Base-by-base conservation (phyloP, 2,888 invertebrate species). In the Pardosa pseudoannulata region DNA sequence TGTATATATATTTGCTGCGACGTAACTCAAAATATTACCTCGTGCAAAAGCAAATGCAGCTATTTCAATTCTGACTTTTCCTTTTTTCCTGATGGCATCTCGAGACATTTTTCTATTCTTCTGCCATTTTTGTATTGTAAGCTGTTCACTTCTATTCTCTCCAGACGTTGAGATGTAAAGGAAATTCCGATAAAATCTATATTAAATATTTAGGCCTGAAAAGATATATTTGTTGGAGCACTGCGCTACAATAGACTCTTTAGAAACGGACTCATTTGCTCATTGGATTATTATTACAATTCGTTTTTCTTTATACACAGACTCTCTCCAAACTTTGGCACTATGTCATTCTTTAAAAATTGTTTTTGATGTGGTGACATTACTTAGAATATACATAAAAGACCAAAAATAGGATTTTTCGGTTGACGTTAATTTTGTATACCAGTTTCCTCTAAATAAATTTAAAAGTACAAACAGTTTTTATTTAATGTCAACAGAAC, bases 221-320 rank as follows among this genome's bases (percentile, higher is more conserved):
- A n/a, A n/a, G n/a, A n/a, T n/a, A n/a, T n/a, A n/a, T n/a, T n/a
- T n/a, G 1, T 5, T 9, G 36, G 11, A 46, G 16, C 56, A 56
- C 23, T 36, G 29, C 11, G 27, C 72, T 36, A 67, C 80, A 80
- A 80, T 80, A 80, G 72, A 80, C 72, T 64, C 27, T 36, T 32
- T 62, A 28, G 11, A 64, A 28, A 11, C n/a, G n/a, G 13, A 36
- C 31, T 80, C 65, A 80, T 65, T 80, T 79, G 27, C 67, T 80
- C 73, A 46, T 65, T 80, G n/a, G 23, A 73, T 80, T 32, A 64
- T 56, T n/a, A n/a, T n/a, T n/a, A n/a, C n/a, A n/a, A n/a, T n/a
- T 11, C 23, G 65, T 7, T 78, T 27, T 70, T 36, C 70, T 39
- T 62, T 62, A 19, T 27, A 23, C 50, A 71, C 31, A 71, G 5